A percentile compares a stretch with the other conserved stretches of the same genome.
These are phyloP conservation scores for Theonella swinhoei DNA, from an alignment of 37 sponge, comb jelly and placozoan species.

Conservation along the genomic window DNA sequence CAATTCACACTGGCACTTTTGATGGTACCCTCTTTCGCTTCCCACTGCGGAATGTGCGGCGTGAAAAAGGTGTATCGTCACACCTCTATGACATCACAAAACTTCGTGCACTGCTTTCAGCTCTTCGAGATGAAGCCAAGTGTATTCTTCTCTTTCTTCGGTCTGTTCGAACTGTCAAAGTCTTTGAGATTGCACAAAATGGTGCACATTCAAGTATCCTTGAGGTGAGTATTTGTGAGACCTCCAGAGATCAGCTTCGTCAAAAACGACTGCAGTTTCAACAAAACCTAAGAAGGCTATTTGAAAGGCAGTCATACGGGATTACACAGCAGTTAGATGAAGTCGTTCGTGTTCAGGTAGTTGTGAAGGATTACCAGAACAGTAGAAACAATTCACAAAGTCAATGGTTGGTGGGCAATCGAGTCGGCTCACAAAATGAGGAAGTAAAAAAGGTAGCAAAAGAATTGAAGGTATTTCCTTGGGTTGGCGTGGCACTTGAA, in stretches of 20 bases:
- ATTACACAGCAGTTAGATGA: not conserved
- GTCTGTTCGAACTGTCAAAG: constrained; percentile 21
- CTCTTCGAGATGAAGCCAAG: constrained; percentile 49
- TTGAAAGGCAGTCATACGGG: not conserved
- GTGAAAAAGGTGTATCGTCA: constrained; percentile 3
- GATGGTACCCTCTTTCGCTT: constrained; percentile 49
- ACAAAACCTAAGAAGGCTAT: not conserved
- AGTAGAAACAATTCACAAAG: not conserved
- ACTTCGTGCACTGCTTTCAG: constrained; percentile 5
- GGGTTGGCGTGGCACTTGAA: constrained; percentile 62
- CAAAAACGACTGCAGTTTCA: not conserved
- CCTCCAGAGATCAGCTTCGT: not conserved
- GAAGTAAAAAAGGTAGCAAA: constrained; percentile 25
- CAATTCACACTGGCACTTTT: not conserved
- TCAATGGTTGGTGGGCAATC: constrained; percentile 47
- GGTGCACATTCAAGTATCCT: not conserved
- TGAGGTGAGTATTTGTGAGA: not conserved
- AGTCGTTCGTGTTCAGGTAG: not conserved
- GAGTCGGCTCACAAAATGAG: constrained; percentile 9
- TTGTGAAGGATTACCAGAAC: not conserved
- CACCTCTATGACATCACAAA: constrained; percentile 20
- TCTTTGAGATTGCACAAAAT: not conserved
- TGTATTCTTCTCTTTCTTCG: constrained; percentile 43
- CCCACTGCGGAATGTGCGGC: constrained; percentile 46
- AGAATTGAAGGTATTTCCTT: constrained; percentile 27